phyloP scores from a whole-genome alignment of 2,888 invertebrate species.

The Fragum whitleyi region DNA sequence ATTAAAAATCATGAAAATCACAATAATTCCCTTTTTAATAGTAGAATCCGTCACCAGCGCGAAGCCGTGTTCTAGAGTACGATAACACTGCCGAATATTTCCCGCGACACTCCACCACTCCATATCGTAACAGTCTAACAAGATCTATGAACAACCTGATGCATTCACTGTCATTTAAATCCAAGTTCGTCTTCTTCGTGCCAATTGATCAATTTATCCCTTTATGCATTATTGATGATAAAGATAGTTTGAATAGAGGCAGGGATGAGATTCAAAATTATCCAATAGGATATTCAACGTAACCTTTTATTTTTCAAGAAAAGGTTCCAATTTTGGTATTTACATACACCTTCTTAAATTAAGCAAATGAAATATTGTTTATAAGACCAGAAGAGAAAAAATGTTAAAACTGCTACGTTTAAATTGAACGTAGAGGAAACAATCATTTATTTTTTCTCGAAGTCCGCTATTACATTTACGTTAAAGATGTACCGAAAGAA shows the following conservation, averaged over 20 bases:
- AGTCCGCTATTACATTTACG: no score
- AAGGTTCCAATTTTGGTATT: no score
- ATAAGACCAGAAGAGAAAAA: no score
- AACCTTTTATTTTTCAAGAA: no score
- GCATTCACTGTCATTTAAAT: slow-evolving; percentile 26
- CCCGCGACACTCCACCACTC: background rate
- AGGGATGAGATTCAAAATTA: no score
- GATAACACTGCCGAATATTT: background rate
- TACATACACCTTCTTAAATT: no score
- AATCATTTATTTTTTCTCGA: no score
- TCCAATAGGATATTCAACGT: no score
- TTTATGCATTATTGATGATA: background rate
- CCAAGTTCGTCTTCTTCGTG: slow-evolving; percentile 8
- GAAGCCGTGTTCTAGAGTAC: background rate
- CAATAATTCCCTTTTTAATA: background rate
- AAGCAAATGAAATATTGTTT: no score
- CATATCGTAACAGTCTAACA: slow-evolving; percentile 16
- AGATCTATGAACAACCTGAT: slow-evolving; percentile 3
- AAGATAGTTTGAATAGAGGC: background rate
- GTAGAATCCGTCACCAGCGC: background rate
- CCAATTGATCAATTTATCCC: slow-evolving; percentile 45
- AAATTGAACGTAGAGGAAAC: no score
- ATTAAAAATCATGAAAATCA: background rate
- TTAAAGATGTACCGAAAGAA: no score
- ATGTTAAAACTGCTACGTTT: no score